Conservation (phyloP, 2,113 vertebrate genomes). For the Pheucticus melanocephalus region DNA sequence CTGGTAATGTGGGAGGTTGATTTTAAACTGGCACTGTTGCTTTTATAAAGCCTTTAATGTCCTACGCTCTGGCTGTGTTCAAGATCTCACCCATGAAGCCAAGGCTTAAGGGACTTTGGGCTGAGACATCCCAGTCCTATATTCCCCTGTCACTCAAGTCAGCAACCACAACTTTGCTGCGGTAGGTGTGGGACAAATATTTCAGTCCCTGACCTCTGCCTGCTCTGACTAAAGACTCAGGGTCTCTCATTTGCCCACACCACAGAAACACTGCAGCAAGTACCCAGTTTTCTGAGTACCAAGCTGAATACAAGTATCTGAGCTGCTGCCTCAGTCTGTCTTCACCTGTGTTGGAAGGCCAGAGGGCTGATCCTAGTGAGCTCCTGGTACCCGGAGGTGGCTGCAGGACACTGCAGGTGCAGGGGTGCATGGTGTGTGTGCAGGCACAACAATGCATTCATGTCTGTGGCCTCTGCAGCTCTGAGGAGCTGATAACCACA, state of each 20-base stretch:
- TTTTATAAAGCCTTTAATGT: constrained; percentile 60
- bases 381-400: neutral
- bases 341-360: neutral
- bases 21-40: constrained; percentile 34
- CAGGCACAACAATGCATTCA: accelerated
- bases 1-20: neutral
- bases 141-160: neutral
- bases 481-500: neutral
- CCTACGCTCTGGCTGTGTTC: neutral
- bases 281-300: neutral
- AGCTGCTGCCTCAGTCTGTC: neutral
- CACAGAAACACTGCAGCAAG: neutral
- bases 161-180: neutral
- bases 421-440: neutral
- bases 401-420: neutral
- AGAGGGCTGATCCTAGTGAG: neutral
- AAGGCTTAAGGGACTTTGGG: constrained; percentile 5
- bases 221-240: neutral
- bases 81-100: constrained; percentile 22
- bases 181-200: neutral
- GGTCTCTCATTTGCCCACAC: neutral
- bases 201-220: neutral
- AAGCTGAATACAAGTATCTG: neutral
- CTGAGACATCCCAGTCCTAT: neutral
- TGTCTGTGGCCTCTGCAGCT: neutral